Conservation (phyloP, 1,140 invertebrate species). For the Procambarus clarkii region DNA sequence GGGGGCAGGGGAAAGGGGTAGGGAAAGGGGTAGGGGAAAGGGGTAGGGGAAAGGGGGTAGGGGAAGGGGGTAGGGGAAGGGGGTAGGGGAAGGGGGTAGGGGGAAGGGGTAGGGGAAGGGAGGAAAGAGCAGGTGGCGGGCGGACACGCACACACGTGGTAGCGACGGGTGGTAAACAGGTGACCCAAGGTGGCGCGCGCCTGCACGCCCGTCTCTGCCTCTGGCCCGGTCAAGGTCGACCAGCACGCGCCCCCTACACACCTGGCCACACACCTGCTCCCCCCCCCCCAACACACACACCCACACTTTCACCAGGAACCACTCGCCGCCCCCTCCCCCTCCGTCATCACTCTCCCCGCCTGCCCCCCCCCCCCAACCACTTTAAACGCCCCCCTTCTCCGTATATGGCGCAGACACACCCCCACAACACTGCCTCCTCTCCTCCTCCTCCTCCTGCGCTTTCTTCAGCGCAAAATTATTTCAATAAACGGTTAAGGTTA, state of each 20-base stretch:
- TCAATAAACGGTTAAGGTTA: too few species aligned
- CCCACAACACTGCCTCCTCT: conserved; percentile 16
- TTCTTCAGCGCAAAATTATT: too few species aligned
- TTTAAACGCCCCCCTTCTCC: conserved; percentile 27
- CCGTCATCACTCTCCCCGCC: conserved; percentile 31
- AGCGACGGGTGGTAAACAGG: conserved; percentile 43
- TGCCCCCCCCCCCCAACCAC: conserved; percentile 9
- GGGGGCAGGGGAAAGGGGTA: background rate
- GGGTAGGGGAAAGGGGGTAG: background rate
- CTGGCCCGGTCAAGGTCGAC: conserved; percentile 36
- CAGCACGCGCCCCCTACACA: conserved; percentile 22
- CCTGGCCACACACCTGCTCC: conserved; percentile 19
- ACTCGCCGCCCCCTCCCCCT: background rate
- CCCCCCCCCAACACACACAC: background rate
- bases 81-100: background rate
- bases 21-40: background rate
- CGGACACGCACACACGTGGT: conserved; percentile 16
- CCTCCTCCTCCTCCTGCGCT: too few species aligned
- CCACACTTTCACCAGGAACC: conserved; percentile 35
- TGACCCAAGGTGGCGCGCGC: conserved; percentile 45
- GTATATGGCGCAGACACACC: conserved; percentile 22
- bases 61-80: background rate
- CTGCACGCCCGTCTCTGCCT: conserved; percentile 12
- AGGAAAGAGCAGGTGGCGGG: background rate
- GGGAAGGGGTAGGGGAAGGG: background rate